Evolutionary conservation across 2,113 vertebrate genomes (phyloP).

Genomic region (Hypocryptadius cinnamomeus): DNA sequence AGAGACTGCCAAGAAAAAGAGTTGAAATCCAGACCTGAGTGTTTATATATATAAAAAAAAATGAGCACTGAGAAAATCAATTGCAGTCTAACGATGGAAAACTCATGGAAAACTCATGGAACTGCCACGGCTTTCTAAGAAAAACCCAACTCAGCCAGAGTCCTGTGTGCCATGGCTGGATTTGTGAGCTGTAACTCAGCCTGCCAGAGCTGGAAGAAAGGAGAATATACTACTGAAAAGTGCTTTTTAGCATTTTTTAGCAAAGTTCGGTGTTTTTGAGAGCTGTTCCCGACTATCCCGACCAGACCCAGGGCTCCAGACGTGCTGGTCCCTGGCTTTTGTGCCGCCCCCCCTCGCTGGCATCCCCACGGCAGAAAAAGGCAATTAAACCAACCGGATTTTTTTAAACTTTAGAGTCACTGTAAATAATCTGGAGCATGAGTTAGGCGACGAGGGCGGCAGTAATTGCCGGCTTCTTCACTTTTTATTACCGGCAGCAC

Average conservation of each 20-base stretch:
- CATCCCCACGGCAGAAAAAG: not conserved
- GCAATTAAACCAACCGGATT: not conserved
- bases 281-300: not conserved
- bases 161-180: not conserved
- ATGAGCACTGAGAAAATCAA: not conserved
- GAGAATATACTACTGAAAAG: not conserved
- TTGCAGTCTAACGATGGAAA: not conserved
- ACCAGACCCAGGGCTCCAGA: not conserved
- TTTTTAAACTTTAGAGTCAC: conserved; percentile 26
- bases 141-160: not conserved
- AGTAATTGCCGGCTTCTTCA: conserved; percentile 40
- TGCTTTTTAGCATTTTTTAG: not conserved
- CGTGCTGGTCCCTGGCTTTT: rapidly evolving
- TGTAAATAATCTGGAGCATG: conserved; percentile 48
- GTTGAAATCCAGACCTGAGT: not conserved
- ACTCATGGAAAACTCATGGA: conserved; percentile 15
- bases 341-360: not conserved
- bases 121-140: conserved; percentile 12
- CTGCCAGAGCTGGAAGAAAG: not conserved
- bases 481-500: conserved; percentile 33
- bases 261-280: not conserved
- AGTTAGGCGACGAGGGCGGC: not conserved
- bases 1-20: not conserved
- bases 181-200: not conserved
- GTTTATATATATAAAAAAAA: not conserved